Conservation (phyloP, 2,888 invertebrate genomes). For the Eilema griseolum region DNA sequence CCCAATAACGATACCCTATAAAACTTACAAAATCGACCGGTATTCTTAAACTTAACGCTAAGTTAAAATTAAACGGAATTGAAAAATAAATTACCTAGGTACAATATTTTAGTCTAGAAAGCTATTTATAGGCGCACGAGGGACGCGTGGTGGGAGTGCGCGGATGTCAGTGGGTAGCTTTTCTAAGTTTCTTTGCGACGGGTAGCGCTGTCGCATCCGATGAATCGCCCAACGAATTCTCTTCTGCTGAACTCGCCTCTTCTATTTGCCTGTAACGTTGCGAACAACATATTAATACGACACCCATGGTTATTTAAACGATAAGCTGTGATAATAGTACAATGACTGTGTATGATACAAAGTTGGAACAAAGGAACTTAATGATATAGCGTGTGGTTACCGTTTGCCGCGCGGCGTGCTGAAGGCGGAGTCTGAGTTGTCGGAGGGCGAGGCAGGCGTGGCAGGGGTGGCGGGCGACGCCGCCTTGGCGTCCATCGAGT, state of each 20-base stretch:
- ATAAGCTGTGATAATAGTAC: conserved; percentile 22
- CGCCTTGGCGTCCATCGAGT: conserved; percentile 89
- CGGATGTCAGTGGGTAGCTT: conserved; percentile 82
- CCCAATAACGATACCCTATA: conserved; percentile 83
- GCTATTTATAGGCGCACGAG: conserved; percentile 84
- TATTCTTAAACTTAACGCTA: conserved; percentile 85
- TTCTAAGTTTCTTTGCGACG: conserved; percentile 80
- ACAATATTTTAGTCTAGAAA: conserved; percentile 86
- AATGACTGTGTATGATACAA: conserved; percentile 35
- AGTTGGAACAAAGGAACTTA: conserved; percentile 15
- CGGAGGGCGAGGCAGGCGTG: conserved; percentile 79
- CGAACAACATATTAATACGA: conserved; percentile 29
- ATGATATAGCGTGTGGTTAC: conserved; percentile 55
- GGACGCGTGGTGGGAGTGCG: conserved; percentile 74
- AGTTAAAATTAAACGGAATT: conserved; percentile 87
- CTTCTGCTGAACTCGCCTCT: conserved; percentile 85
- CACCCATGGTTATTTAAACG: not conserved
- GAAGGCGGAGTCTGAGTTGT: conserved; percentile 83
- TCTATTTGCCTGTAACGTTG: conserved; percentile 77
- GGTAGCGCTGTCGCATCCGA: conserved; percentile 72
- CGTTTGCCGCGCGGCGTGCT: conserved; percentile 85
- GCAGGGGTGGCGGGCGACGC: conserved; percentile 78
- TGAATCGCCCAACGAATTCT: conserved; percentile 84
- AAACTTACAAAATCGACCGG: conserved; percentile 87
- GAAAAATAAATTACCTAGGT: conserved; percentile 88